Evolutionary conservation across 2,113 vertebrate genomes (phyloP).

Genomic region (Cyanoliseus patagonus): DNA sequence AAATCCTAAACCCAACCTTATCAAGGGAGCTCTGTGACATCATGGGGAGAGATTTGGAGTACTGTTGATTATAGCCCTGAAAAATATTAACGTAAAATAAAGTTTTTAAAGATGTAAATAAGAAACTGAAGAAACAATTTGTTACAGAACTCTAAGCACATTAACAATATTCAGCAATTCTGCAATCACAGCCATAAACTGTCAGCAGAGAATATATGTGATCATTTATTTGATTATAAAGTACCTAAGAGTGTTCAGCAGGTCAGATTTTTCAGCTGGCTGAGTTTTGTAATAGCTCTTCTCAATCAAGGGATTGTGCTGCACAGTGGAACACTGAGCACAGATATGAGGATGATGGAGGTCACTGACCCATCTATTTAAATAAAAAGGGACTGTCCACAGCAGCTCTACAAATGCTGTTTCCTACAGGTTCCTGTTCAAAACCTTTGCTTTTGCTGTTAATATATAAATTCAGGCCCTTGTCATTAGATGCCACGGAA

Average conservation of each 20-base stretch:
- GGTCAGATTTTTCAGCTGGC: conserved; percentile 55
- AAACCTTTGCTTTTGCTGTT: not conserved
- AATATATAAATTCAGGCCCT: not conserved
- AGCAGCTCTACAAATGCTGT: not conserved
- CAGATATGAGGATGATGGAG: conserved; percentile 32
- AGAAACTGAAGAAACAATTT: conserved; percentile 51
- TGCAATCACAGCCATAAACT: conserved; percentile 57
- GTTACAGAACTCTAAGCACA: conserved; percentile 9
- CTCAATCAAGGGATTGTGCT: conserved; percentile 62
- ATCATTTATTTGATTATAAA: conserved; percentile 73
- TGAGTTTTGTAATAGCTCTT: conserved; percentile 62
- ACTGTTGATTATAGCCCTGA: not conserved
- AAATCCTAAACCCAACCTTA: not conserved
- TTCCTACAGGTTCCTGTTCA: not conserved
- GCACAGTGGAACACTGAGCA: conserved; percentile 26
- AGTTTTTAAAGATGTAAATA: conserved; percentile 37
- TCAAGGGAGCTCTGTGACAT: not conserved
- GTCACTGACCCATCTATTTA: conserved; percentile 45
- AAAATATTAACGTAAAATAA: conserved; percentile 11
- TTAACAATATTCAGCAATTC: conserved; percentile 56
- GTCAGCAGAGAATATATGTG: conserved; percentile 53
- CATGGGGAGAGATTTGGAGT: not conserved
- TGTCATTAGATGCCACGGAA: not conserved
- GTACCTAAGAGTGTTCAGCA: conserved; percentile 54
- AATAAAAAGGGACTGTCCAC: conserved; percentile 17